Evolutionary conservation across 2,113 vertebrate species (phyloP).

Genomic region (Apodemus sylvaticus): DNA sequence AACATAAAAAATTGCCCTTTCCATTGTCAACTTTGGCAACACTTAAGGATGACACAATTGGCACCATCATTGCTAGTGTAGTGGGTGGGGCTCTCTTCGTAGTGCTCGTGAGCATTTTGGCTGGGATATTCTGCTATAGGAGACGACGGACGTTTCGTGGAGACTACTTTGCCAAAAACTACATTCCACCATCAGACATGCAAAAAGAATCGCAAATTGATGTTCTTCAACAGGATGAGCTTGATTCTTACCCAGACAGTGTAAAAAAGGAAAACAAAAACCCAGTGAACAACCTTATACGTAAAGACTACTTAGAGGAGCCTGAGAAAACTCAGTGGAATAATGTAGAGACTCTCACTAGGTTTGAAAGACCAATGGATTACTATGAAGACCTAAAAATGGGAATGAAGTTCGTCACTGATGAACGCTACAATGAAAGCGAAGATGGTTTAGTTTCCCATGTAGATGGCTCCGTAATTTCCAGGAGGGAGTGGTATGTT

Average conservation of each 20-base stretch:
- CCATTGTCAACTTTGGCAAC: slow-evolving; percentile 91
- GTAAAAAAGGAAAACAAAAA: slow-evolving; percentile 95
- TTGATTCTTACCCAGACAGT: slow-evolving; percentile 93
- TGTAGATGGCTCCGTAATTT: slow-evolving; percentile 98
- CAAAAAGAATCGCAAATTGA: slow-evolving; percentile 98
- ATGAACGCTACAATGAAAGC: slow-evolving; percentile 92
- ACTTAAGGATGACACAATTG: slow-evolving; percentile 91
- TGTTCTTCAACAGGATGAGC: slow-evolving; percentile 95
- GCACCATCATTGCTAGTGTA: slow-evolving; percentile 91
- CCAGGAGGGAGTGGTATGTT: slow-evolving; percentile 98
- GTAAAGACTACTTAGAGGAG: slow-evolving; percentile 93
- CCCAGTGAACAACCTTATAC: slow-evolving; percentile 93
- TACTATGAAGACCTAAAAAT: slow-evolving; percentile 90
- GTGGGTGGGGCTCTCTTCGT: slow-evolving; percentile 94
- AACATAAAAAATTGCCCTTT: slow-evolving; percentile 87
- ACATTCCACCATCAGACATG: slow-evolving; percentile 97
- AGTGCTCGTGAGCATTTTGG: slow-evolving; percentile 91
- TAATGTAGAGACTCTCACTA: slow-evolving; percentile 90
- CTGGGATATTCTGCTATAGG: slow-evolving; percentile 91
- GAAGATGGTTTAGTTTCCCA: slow-evolving; percentile 98
- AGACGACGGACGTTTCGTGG: slow-evolving; percentile 96
- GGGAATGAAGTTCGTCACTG: slow-evolving; percentile 93
- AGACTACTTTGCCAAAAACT: slow-evolving; percentile 99
- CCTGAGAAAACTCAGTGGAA: slow-evolving; percentile 95
- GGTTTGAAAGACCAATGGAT: slow-evolving; percentile 91